Conservation (phyloP, 2,113 vertebrate genomes). For the Heliornis fulica region DNA sequence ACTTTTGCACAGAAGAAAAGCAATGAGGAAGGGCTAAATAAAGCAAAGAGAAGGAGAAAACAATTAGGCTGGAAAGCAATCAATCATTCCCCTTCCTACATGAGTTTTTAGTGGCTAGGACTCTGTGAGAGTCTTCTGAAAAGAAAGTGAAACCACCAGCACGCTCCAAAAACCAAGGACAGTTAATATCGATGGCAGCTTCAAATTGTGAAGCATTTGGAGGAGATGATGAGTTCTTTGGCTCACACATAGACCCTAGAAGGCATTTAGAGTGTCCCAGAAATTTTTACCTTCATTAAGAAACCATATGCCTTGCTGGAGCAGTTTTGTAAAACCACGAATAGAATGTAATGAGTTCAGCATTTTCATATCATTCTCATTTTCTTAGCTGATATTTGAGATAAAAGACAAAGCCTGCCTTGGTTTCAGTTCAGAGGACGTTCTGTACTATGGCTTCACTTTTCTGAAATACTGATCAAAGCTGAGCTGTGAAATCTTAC, state of each 20-base stretch:
- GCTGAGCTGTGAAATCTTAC: constrained; percentile 78
- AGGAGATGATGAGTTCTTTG: not conserved
- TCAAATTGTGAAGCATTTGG: not conserved
- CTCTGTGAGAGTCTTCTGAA: not conserved
- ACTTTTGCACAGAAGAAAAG: not conserved
- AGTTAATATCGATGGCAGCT: not conserved
- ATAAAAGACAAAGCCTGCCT: constrained; percentile 81
- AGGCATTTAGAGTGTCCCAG: not conserved
- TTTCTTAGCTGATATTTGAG: constrained; percentile 72
- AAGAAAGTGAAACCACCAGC: not conserved
- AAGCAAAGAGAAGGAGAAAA: not conserved
- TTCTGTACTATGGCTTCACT: constrained; percentile 72
- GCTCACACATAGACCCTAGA: not conserved
- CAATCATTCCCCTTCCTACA: not conserved
- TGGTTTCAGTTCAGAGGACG: constrained; percentile 76
- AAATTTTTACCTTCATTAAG: not conserved
- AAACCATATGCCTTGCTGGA: not conserved
- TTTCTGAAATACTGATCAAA: constrained; percentile 82
- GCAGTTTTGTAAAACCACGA: not conserved
- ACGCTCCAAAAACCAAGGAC: not conserved
- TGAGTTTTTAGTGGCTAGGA: not conserved
- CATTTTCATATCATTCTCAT: constrained; percentile 64
- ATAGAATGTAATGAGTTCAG: constrained; percentile 65
- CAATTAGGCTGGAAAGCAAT: not conserved
- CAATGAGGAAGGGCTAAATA: not conserved